Conservation (phyloP, 1,140 invertebrate genomes). For the Apis dorsata region DNA sequence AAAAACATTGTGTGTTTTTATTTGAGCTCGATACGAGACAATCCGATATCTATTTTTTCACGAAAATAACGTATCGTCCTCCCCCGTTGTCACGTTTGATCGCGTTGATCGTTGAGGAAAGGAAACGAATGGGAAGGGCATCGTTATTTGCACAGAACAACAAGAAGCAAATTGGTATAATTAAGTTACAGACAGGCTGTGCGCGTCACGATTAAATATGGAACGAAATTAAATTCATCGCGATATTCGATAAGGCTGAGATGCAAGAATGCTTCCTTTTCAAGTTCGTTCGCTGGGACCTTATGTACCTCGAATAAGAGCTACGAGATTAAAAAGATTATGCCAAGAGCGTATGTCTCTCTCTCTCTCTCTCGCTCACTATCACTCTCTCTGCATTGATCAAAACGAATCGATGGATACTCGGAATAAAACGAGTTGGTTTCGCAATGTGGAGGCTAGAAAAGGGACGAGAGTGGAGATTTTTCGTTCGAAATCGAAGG, state of each 20-base stretch:
- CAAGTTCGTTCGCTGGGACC: background rate
- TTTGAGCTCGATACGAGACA: no score
- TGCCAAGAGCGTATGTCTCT: background rate
- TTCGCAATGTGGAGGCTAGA: no score
- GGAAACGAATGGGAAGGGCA: background rate
- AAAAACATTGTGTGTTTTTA: no score
- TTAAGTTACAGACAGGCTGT: background rate
- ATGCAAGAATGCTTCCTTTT: constrained; percentile 2
- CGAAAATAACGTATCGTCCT: no score
- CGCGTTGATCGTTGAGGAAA: background rate
- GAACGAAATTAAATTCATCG: constrained; percentile 26
- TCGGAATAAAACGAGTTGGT: no score
- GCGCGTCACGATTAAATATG: background rate
- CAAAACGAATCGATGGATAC: no score
- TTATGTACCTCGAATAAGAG: background rate
- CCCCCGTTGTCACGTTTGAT: background rate
- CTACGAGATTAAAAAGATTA: background rate
- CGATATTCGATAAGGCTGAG: constrained; percentile 1
- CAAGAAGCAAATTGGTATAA: constrained; percentile 14
- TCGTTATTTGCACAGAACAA: background rate
- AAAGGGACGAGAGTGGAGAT: no score
- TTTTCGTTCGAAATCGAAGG: no score
- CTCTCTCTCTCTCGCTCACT: background rate
- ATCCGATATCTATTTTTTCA: no score
- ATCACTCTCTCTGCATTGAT: no score